phyloP scores from a whole-genome alignment of 2,888 invertebrate genomes.

The Tetragnatha montana region DNA sequence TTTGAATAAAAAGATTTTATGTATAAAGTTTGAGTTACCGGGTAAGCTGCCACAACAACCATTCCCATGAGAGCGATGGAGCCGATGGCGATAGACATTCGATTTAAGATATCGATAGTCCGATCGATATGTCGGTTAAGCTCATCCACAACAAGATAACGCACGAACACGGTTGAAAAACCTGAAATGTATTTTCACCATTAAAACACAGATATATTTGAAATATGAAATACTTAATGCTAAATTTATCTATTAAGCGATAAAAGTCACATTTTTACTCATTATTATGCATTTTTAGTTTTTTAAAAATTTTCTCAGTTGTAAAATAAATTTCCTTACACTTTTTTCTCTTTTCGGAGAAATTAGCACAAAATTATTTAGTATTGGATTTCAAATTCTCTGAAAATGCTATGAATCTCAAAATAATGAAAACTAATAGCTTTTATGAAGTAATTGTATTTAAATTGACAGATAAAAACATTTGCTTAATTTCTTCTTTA shows the following conservation, averaged over 20 bases:
- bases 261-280: too few relatives aligned
- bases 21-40: constrained; percentile 31
- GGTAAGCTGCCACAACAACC: constrained; percentile 67
- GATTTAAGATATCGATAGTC: constrained; percentile 48
- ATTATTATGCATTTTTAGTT: too few relatives aligned
- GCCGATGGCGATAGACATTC: constrained; percentile 43
- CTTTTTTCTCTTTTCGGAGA: too few relatives aligned
- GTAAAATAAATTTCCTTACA: too few relatives aligned
- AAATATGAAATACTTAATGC: too few relatives aligned
- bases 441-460: neutral
- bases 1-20: neutral
- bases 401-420: too few relatives aligned
- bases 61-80: constrained; percentile 62
- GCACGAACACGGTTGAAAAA: constrained; percentile 41
- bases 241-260: too few relatives aligned
- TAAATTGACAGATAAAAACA: neutral
- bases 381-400: neutral
- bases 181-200: constrained; percentile 16
- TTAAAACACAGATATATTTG: too few relatives aligned
- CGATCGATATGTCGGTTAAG: constrained; percentile 51
- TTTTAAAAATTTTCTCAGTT: too few relatives aligned
- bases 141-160: constrained; percentile 57
- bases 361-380: neutral
- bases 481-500: too few relatives aligned
- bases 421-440: neutral